Base-by-base conservation (phyloP, 2,113 vertebrate genomes). In the Excalfactoria chinensis region DNA sequence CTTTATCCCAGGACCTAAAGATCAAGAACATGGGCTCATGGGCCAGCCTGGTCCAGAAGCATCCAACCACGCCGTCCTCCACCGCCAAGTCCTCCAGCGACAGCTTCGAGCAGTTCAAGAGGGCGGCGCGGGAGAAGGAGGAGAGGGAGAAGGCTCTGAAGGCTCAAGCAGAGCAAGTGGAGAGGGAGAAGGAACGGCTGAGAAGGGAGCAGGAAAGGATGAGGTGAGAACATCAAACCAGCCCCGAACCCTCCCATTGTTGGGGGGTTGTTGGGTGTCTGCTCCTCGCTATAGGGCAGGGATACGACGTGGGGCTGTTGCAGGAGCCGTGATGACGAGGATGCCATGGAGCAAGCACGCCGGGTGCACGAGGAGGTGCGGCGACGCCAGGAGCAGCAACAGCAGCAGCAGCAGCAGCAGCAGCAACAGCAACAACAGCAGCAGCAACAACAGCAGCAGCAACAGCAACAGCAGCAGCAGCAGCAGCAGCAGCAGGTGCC, bases 11-110 rank as follows among this genome's bases (percentile, higher is more conserved):
- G 99, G 99, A 99, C 91, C 97, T 99, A 88, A 99, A 99, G 83
- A 97, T 99, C 82, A 99, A 99, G 97, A 99, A 99, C 94, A 99
- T 99, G 98, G 99, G 99, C 41, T 98, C 98, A 2, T 99, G 99
- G 99, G 99, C 98, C 10, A 99, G 98, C 85, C 96, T 99, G 96
- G 99, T 98, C 17, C 98, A 99, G 95, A 99, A 99, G 89, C 98
- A 99, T 49, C 98, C 98, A 4, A 98, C 98, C 8, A 97, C 98
- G 3, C 98, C 99, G 0, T 98, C 98, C 75, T 98, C 99, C n/a
- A 98, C 98, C 3, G 98, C 98, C 6, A 99, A 99, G 97, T 99
- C 99, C 3, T 99, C 98, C 2, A 99, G 98, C 9, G 99, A 99
- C 96, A 99, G 99, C 97, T 99, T 99, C 6, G 99, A 99, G 97